These are phyloP conservation scores for Caenorhabditis tropicalis DNA, from an alignment of 1,140 invertebrate species.

Conservation along the genomic window DNA sequence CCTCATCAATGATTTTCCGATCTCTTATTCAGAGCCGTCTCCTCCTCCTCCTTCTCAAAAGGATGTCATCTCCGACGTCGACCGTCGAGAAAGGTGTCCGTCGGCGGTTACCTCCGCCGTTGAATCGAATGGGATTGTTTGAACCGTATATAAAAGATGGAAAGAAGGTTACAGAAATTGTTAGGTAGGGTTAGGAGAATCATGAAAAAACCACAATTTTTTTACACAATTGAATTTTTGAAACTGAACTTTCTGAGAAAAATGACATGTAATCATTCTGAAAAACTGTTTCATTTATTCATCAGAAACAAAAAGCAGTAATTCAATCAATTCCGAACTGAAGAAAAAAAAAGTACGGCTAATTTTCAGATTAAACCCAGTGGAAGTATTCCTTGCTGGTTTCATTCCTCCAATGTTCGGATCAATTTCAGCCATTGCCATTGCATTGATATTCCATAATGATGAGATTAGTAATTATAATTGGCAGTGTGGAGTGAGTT, in stretches of 20 bases:
- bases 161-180: constrained; percentile 52
- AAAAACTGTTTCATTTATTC: no score
- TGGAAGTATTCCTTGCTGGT: constrained; percentile 66
- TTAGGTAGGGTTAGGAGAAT: not conserved
- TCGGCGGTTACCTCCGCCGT: constrained; percentile 33
- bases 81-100: constrained; percentile 20
- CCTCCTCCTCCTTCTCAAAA: not conserved
- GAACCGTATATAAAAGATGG: constrained; percentile 52
- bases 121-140: constrained; percentile 48
- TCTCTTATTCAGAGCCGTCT: no score
- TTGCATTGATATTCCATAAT: constrained; percentile 69
- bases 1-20: no score
- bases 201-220: no score
- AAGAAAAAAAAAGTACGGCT: no score
- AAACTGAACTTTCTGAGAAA: not conserved
- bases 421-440: constrained; percentile 67
- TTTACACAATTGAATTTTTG: not conserved
- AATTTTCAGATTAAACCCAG: constrained; percentile 58
- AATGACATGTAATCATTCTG: not conserved
- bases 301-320: not conserved
- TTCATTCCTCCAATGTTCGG: constrained; percentile 71
- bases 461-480: constrained; percentile 72
- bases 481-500: constrained; percentile 71
- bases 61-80: constrained; percentile 21
- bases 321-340: not conserved